Evolutionary conservation across 2,797 vertebrate species (phyloP).

Genomic region (Acridotheres tristis): DNA sequence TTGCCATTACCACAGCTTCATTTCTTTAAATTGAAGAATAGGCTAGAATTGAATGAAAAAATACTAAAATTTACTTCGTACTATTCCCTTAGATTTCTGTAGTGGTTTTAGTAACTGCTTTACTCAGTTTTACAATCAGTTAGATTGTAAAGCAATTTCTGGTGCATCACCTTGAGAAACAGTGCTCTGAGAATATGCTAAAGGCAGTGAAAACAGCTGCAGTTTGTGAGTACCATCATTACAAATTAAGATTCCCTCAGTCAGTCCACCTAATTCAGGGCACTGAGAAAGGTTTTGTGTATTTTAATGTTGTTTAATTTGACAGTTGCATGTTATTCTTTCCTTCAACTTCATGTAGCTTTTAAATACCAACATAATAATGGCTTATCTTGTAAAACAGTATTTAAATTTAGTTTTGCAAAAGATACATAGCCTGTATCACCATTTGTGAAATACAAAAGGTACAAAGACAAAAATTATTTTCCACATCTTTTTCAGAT

Average conservation of each 20-base stretch:
- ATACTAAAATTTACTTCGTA: not conserved
- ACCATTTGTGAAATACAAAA: not conserved
- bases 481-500: not conserved
- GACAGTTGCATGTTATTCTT: not conserved
- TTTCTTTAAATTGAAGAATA: not conserved
- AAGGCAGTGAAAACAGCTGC: not conserved
- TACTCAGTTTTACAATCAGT: not conserved
- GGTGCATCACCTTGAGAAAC: not conserved
- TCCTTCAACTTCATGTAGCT: not conserved
- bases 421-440: not conserved
- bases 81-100: not conserved
- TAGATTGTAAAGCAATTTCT: not conserved
- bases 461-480: not conserved
- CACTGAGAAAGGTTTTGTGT: not conserved
- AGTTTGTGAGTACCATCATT: not conserved
- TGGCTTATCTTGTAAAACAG: not conserved
- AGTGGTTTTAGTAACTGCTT: not conserved
- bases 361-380: not conserved
- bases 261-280: not conserved
- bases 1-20: not conserved
- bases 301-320: not conserved
- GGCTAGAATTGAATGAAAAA: not conserved
- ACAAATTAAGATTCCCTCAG: not conserved
- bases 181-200: not conserved
- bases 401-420: not conserved